Percentiles rank a stretch among this genome's conserved stretches.
Evolutionary conservation across 2,113 vertebrate genomes (phyloP).

Genomic region (Astur gentilis): DNA sequence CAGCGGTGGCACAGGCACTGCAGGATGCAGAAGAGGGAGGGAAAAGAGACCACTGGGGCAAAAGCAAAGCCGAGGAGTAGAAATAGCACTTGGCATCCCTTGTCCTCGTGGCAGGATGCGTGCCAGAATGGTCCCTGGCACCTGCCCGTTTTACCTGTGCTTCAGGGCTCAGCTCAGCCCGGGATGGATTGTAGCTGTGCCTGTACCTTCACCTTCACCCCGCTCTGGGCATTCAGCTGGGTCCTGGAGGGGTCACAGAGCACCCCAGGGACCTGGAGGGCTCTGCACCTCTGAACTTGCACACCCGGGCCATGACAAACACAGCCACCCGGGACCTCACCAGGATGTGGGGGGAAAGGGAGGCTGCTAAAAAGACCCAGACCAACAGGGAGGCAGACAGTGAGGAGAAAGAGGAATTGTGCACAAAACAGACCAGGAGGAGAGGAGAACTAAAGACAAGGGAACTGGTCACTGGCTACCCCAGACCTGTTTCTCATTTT

Average conservation of each 20-base stretch:
- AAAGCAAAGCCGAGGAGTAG: background rate
- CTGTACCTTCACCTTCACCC: background rate
- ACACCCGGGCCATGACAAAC: accelerated
- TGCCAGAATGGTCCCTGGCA: background rate
- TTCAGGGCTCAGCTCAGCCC: background rate
- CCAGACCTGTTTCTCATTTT: background rate
- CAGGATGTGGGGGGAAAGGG: background rate
- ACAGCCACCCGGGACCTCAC: background rate
- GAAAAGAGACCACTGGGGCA: background rate
- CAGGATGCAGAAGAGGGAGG: background rate
- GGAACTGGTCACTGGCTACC: background rate
- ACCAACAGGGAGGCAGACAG: background rate
- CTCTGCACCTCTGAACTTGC: accelerated
- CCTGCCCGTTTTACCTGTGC: background rate
- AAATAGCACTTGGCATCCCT: background rate
- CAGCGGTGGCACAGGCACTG: background rate
- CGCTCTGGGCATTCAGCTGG: background rate
- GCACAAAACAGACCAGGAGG: background rate
- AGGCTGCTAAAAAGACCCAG: background rate
- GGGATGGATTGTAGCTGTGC: background rate
- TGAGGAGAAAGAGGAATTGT: accelerated
- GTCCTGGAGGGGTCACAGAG: background rate
- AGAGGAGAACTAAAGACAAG: background rate
- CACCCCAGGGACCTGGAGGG: background rate
- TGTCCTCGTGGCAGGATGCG: background rate